Base-by-base conservation (phyloP, 2,888 invertebrate species). In the Stenolophus ochropezus region DNA sequence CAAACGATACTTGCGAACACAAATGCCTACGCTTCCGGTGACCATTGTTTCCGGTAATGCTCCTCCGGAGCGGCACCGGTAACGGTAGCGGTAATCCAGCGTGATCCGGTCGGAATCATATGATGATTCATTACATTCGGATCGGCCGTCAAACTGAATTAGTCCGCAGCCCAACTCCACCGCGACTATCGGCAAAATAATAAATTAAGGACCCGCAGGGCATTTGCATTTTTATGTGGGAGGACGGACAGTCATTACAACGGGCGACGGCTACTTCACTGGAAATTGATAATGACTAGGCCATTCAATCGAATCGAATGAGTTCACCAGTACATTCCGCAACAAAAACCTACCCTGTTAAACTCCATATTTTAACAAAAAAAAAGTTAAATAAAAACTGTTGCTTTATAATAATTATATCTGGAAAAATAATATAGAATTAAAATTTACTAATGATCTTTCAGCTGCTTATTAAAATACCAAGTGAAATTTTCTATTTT, bases 171-270 rank as follows among this genome's bases (percentile, higher is more conserved):
- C 47, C 8, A 11, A 42, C 33, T 16, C 73, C 33, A 42, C 47
- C 21, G 73, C 21, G 33, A 58, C 20, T 23, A 25, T 14, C 23
- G 33, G 47, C 33, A 58, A 80, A 79, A 71, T 80, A 56, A 73
- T 80, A 80, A 80, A 80, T 80, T 80, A 73, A 75, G 75, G 73
- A 11, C 16, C 14, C 20, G 6, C 20, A 16, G 27, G 16, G 69
- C 51, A 80, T 80, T 80, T 80, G 47, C 80, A 80, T 80, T 80
- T 80, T 80, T 73, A 73, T 73, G 14, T 21, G 21, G 8, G 18
- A 8, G 33, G 33, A 69, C 18, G 33, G 5, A 69, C 33, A 14
- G 65, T 33, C 33, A 69, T 18, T 69, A 16, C 33, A 27, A 33
- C 33, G 65, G 14, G 33, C 16, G 65, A 18, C 18, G 33, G 65